Conservation (phyloP, 2,113 vertebrate genomes). For the Chloebia gouldiae region DNA sequence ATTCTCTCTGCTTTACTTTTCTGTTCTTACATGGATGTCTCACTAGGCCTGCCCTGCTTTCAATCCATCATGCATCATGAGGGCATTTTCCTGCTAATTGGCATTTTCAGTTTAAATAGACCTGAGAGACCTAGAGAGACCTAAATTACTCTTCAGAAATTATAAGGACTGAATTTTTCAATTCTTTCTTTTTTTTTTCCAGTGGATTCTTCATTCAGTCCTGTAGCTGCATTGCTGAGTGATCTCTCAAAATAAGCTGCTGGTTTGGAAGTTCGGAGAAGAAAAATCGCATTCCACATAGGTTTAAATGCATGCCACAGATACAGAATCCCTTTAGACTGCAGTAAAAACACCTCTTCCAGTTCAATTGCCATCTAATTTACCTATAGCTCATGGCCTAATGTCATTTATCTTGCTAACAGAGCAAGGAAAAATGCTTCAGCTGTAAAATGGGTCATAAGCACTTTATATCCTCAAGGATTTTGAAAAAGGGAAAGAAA, state of each 20-base stretch:
- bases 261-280: neutral
- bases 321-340: neutral
- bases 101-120: neutral
- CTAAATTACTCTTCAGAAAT: neutral
- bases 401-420: neutral
- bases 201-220: neutral
- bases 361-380: neutral
- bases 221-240: neutral
- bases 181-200: too few species aligned
- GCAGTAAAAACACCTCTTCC: neutral
- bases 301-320: neutral
- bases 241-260: neutral
- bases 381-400: neutral
- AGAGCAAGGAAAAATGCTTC: neutral
- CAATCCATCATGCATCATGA: neutral
- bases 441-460: neutral
- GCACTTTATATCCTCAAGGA: neutral
- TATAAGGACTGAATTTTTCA: neutral
- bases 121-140: neutral
- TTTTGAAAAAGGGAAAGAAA: constrained; percentile 15
- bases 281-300: neutral
- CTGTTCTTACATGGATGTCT: neutral
- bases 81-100: neutral
- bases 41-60: neutral
- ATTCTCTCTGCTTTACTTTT: neutral